These are phyloP conservation scores for Smittia sp. DNA, from an alignment of 2,888 invertebrate genomes.

Conservation along the genomic window DNA sequence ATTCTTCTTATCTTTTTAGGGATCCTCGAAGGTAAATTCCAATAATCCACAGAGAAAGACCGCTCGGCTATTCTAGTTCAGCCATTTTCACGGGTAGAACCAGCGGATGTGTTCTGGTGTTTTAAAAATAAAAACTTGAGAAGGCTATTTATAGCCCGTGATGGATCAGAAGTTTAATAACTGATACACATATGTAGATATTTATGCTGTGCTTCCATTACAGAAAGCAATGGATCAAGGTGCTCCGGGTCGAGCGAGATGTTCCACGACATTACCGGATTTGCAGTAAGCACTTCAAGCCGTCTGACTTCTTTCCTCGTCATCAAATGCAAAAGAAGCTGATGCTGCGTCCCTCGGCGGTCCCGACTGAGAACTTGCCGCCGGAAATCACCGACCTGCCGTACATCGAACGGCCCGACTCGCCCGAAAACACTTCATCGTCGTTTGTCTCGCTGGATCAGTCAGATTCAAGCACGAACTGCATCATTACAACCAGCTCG, in stretches of 20 bases:
- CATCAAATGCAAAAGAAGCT: constrained; percentile 40
- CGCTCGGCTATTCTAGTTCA: background rate
- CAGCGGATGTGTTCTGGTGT: constrained; percentile 33
- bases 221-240: constrained; percentile 38
- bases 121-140: constrained; percentile 33
- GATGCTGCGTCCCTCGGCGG: constrained; percentile 37
- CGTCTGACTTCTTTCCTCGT: constrained; percentile 13
- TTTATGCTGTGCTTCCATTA: constrained; percentile 12
- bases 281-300: constrained; percentile 35
- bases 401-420: constrained; percentile 9
- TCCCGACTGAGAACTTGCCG: constrained; percentile 35
- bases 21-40: constrained; percentile 34
- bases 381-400: constrained; percentile 25
- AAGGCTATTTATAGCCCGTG: constrained; percentile 34
- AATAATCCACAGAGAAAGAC: background rate
- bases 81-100: constrained; percentile 21
- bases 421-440: constrained; percentile 35
- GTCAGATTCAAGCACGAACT: constrained; percentile 24
- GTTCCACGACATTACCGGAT: constrained; percentile 35
- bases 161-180: constrained; percentile 28
- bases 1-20: constrained; percentile 24
- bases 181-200: constrained; percentile 1
- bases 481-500: background rate
- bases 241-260: constrained; percentile 28
- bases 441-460: constrained; percentile 31